phyloP scores from a whole-genome alignment of 1,140 invertebrate genomes.

The Drosophila burlai region DNA sequence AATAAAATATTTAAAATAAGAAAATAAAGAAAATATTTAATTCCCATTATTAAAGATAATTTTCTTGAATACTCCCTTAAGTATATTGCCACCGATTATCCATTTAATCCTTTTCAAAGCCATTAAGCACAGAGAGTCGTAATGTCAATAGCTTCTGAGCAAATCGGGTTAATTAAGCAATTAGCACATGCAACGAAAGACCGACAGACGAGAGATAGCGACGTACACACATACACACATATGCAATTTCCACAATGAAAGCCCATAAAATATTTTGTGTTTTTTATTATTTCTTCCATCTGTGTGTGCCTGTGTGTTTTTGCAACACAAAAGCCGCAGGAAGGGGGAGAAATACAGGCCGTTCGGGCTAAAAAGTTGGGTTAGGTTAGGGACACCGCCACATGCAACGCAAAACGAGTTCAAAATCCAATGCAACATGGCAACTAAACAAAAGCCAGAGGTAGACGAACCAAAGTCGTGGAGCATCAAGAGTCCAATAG shows the following conservation, averaged over 20 bases:
- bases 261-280: conserved; percentile 31
- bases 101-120: background rate
- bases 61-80: background rate
- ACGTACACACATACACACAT: background rate
- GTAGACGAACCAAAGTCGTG: conserved; percentile 73
- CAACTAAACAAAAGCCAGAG: conserved; percentile 71
- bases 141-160: conserved; percentile 32
- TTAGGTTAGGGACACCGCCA: conserved; percentile 82
- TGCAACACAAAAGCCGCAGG: conserved; percentile 42
- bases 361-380: conserved; percentile 70
- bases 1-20: background rate
- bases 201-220: conserved; percentile 31
- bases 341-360: conserved; percentile 51
- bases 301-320: background rate
- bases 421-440: conserved; percentile 84
- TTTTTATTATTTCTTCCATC: conserved; percentile 9
- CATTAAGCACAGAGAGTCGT: background rate
- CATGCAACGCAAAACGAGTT: conserved; percentile 74
- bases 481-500: conserved; percentile 63
- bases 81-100: background rate
- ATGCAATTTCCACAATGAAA: conserved; percentile 33
- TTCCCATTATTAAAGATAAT: background rate
- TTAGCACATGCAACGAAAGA: conserved; percentile 48
- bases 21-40: background rate
- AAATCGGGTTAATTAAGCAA: conserved; percentile 61